Evolutionary conservation across 92 coral and sea anemone genomes (phyloP).

Genomic region (Muricea muricata): DNA sequence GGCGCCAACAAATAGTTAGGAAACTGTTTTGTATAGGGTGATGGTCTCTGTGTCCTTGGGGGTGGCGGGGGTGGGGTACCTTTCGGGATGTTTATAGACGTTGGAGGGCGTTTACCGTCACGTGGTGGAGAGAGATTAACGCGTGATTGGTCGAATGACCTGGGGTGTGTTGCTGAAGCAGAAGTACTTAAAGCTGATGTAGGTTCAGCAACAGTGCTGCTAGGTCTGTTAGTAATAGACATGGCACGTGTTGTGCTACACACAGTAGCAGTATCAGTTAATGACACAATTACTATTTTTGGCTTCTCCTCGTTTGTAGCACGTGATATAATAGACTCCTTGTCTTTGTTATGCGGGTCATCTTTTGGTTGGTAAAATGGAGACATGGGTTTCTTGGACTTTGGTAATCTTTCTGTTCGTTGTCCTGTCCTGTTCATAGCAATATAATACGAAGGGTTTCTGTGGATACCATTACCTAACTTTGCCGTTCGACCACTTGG

Average conservation of each 20-base stretch:
- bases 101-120: slow-evolving; percentile 47
- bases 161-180: slow-evolving; percentile 49
- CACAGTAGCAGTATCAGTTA: slow-evolving; percentile 15
- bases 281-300: slow-evolving; percentile 34
- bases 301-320: slow-evolving; percentile 32
- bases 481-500: slow-evolving; percentile 52
- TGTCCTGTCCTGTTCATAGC: slow-evolving; percentile 78
- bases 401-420: slow-evolving; percentile 47
- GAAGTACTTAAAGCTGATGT: slow-evolving; percentile 86
- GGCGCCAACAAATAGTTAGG: slow-evolving; percentile 27
- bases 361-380: slow-evolving; percentile 27
- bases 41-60: slow-evolving; percentile 64
- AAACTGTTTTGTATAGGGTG: slow-evolving; percentile 45
- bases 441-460: slow-evolving; percentile 92
- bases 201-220: slow-evolving; percentile 90
- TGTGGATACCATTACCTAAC: slow-evolving; percentile 81
- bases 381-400: slow-evolving; percentile 5
- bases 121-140: not conserved
- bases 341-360: not conserved
- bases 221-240: slow-evolving; percentile 71
- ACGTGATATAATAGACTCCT: not conserved
- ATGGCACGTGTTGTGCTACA: slow-evolving; percentile 51
- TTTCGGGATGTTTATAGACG: slow-evolving; percentile 35
- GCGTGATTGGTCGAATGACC: slow-evolving; percentile 34
- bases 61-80: slow-evolving; percentile 90